Evolutionary conservation across 2,113 vertebrate genomes (phyloP).

Genomic region (Mustela lutreola): DNA sequence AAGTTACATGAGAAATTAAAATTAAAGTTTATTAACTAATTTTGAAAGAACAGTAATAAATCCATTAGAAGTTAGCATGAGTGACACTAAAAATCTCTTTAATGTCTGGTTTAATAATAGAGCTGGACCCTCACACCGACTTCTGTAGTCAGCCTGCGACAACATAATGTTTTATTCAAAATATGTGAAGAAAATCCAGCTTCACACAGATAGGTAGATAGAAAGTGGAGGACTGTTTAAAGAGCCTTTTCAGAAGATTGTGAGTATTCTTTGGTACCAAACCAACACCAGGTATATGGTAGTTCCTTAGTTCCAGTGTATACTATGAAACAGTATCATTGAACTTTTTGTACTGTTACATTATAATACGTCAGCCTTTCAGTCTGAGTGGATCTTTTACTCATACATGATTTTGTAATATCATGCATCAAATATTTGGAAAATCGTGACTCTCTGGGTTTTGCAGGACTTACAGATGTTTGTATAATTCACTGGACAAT

Average conservation of each 20-base stretch:
- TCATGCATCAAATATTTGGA: not conserved
- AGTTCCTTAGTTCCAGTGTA: not conserved
- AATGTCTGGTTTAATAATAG: not conserved
- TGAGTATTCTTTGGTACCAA: not conserved
- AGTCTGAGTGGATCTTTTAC: not conserved
- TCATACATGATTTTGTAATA: not conserved
- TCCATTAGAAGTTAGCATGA: constrained; percentile 14
- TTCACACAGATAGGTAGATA: not conserved
- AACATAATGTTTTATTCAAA: not conserved
- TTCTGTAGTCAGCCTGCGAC: not conserved
- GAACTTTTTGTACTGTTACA: not conserved
- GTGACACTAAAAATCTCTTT: not conserved
- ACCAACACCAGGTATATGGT: not conserved
- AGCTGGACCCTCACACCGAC: not conserved
- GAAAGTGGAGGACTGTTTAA: not conserved
- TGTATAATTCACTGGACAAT: not conserved
- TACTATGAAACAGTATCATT: not conserved
- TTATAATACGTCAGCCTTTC: not conserved
- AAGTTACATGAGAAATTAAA: constrained; percentile 49
- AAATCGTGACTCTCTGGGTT: not conserved
- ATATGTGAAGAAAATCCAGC: not conserved
- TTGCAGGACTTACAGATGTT: not conserved
- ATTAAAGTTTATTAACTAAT: constrained; percentile 14
- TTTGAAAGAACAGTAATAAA: not conserved
- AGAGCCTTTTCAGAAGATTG: not conserved